Evolutionary conservation across 2,797 vertebrate genomes (phyloP).

Genomic region (Crax fasciolata): DNA sequence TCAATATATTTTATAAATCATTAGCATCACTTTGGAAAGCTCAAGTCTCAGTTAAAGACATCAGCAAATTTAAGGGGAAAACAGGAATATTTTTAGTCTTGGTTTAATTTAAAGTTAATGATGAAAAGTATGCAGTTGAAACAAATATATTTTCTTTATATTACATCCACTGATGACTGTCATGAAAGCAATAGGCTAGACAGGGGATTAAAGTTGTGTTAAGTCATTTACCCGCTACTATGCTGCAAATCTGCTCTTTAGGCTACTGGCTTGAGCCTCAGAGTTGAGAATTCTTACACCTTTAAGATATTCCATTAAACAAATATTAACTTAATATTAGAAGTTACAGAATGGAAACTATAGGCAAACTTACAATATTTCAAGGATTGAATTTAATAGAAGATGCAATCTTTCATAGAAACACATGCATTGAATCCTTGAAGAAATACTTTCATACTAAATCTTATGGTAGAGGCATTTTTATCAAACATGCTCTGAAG

Average conservation of each 20-base stretch:
- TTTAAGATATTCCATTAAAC: conserved; percentile 28
- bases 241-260: neutral
- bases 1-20: neutral
- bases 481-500: neutral
- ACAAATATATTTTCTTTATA: conserved; percentile 17
- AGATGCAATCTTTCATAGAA: neutral
- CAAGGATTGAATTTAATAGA: neutral
- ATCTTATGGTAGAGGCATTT: neutral
- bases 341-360: conserved; percentile 56
- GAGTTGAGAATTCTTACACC: conserved; percentile 37
- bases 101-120: conserved; percentile 20
- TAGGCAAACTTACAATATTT: neutral
- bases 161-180: neutral
- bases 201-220: conserved; percentile 39
- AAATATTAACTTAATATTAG: conserved; percentile 43
- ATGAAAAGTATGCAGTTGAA: neutral
- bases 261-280: neutral
- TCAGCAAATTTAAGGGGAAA: conserved; percentile 3
- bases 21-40: neutral
- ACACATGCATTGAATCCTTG: neutral
- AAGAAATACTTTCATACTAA: neutral
- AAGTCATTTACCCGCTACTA: conserved; percentile 46
- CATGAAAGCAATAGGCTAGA: conserved; percentile 48
- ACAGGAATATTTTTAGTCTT: neutral
- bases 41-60: neutral